Percentiles rank a stretch among this genome's conserved stretches.
phyloP scores from a whole-genome alignment of 2,888 invertebrate species.

The Syritta pipiens region DNA sequence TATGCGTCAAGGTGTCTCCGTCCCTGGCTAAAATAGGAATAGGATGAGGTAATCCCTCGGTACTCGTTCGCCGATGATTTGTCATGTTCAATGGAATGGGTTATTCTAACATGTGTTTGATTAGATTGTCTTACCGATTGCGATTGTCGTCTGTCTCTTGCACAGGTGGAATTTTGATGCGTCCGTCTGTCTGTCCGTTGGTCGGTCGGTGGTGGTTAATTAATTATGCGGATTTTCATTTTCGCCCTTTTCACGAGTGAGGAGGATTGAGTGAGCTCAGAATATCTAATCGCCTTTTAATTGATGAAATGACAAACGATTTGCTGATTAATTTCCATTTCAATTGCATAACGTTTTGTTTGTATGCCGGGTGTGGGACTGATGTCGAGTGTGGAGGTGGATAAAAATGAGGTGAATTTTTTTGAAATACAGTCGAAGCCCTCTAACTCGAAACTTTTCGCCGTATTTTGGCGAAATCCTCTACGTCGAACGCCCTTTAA shows the following conservation, averaged over 20 bases:
- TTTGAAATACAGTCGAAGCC: too few species aligned
- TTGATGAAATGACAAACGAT: conserved; percentile 43
- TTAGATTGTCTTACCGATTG: neutral
- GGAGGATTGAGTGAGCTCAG: too few species aligned
- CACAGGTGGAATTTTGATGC: conserved; percentile 1
- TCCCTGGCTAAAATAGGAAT: conserved; percentile 25
- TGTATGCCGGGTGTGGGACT: neutral
- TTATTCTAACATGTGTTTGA: conserved; percentile 52
- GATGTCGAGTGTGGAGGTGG: neutral
- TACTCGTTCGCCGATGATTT: conserved; percentile 36
- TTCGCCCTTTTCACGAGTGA: too few species aligned
- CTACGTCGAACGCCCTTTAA: too few species aligned
- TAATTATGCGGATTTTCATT: conserved; percentile 46
- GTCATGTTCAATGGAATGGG: conserved; percentile 37
- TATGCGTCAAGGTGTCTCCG: conserved; percentile 53
- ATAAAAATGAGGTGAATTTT: too few species aligned
- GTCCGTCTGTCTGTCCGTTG: too few species aligned
- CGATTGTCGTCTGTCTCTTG: neutral
- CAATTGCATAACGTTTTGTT: conserved; percentile 18
- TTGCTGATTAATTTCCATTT: conserved; percentile 41
- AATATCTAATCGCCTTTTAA: conserved; percentile 53
- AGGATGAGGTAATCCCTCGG: conserved; percentile 61
- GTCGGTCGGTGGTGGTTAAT: too few species aligned
- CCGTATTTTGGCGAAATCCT: too few species aligned
- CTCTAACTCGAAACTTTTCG: too few species aligned